These are phyloP conservation scores for Ruditapes philippinarum DNA, from an alignment of 1,140 invertebrate genomes.

Conservation along the genomic window DNA sequence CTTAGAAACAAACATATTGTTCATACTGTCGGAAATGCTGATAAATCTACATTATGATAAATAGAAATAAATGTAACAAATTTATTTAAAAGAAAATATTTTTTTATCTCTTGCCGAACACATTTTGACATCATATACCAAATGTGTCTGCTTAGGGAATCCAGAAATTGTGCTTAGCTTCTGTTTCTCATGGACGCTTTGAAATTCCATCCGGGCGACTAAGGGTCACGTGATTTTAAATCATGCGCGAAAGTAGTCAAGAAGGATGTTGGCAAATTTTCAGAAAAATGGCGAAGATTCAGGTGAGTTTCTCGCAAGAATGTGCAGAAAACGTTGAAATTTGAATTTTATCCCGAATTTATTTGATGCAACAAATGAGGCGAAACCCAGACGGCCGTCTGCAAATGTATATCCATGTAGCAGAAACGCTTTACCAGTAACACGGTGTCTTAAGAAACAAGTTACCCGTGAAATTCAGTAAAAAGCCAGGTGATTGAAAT, in stretches of 20 bases:
- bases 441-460: slow-evolving; percentile 59
- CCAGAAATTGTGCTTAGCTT: slow-evolving; percentile 37
- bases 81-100: no score
- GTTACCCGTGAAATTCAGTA: slow-evolving; percentile 55
- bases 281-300: slow-evolving; percentile 41
- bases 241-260: slow-evolving; percentile 61
- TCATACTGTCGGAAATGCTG: no score
- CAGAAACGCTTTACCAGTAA: slow-evolving; percentile 58
- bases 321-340: slow-evolving; percentile 55
- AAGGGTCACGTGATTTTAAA: slow-evolving; percentile 50
- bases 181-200: slow-evolving; percentile 64
- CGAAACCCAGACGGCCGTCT: slow-evolving; percentile 54
- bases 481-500: slow-evolving; percentile 50
- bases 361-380: slow-evolving; percentile 62
- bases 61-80: no score
- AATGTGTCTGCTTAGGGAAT: background rate
- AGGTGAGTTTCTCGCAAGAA: slow-evolving; percentile 37
- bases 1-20: no score
- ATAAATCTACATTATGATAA: no score
- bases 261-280: slow-evolving; percentile 65
- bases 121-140: background rate
- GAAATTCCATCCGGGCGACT: slow-evolving; percentile 62
- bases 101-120: no score
- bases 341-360: slow-evolving; percentile 63
- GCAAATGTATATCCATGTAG: slow-evolving; percentile 38